Percentiles rank a stretch among this genome's conserved stretches.
These are phyloP conservation scores for Helicoverpa armigera DNA, from an alignment of 1,140 invertebrate genomes.

Conservation along the genomic window DNA sequence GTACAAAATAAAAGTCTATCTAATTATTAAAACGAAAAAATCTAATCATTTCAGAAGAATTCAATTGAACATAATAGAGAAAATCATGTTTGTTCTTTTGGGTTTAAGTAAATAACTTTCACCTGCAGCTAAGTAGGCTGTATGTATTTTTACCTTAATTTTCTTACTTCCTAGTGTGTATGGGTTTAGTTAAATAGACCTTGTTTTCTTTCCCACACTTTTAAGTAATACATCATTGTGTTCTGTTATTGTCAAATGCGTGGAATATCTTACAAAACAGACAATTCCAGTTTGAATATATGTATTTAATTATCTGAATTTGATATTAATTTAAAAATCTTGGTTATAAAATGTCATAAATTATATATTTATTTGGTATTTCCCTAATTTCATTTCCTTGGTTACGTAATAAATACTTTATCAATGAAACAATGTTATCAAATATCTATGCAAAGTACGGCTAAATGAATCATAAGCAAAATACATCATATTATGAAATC, in stretches of 20 bases:
- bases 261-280: conserved; percentile 23
- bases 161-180: conserved; percentile 35
- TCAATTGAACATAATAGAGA: conserved; percentile 12
- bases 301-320: neutral
- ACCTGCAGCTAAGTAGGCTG: conserved; percentile 28
- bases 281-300: neutral
- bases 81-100: conserved; percentile 18
- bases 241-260: conserved; percentile 26
- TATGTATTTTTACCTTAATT: conserved; percentile 1
- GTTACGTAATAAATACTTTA: too few relatives aligned
- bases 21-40: too few relatives aligned
- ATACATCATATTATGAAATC: too few relatives aligned
- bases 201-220: conserved; percentile 38
- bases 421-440: too few relatives aligned
- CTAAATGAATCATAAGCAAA: too few relatives aligned
- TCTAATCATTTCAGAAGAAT: neutral
- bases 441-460: too few relatives aligned
- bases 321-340: too few relatives aligned
- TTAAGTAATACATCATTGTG: conserved; percentile 21
- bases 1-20: too few relatives aligned
- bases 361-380: too few relatives aligned
- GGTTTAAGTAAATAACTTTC: conserved; percentile 38
- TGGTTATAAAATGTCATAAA: too few relatives aligned
- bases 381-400: too few relatives aligned
- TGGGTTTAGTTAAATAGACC: conserved; percentile 21